These are phyloP conservation scores for Hoplodrina ambigua DNA, from an alignment of 2,888 invertebrate species.

Conservation along the genomic window DNA sequence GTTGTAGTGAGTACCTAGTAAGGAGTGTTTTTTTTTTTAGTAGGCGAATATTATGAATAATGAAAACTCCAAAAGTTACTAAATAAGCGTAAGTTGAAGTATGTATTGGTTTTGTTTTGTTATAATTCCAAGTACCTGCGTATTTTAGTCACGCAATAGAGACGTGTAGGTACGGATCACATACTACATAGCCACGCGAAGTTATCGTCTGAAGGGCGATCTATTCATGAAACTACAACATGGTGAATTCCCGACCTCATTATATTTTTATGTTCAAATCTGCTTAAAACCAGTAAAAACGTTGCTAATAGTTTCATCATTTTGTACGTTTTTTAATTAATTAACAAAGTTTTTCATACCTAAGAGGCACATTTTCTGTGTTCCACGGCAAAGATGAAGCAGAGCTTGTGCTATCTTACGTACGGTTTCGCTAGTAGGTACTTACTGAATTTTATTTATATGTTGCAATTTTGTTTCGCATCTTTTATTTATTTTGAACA, in stretches of 20 bases:
- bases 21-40: no score
- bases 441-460: conserved; percentile 10
- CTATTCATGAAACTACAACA: conserved; percentile 10
- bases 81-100: no score
- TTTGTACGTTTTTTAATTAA: conserved; percentile 1
- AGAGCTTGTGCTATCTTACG: neutral
- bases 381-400: conserved; percentile 13
- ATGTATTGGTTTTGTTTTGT: no score
- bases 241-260: conserved; percentile 18
- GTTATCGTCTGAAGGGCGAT: conserved; percentile 16
- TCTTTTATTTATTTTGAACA: neutral
- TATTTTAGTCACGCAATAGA: conserved; percentile 7
- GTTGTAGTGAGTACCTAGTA: no score
- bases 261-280: conserved; percentile 20
- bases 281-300: conserved; percentile 3
- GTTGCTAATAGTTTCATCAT: neutral
- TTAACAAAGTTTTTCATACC: neutral
- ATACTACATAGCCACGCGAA: neutral
- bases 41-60: no score
- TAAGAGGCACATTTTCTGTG: neutral
- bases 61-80: no score
- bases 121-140: neutral
- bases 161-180: conserved; percentile 11
- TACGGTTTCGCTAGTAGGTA: neutral
- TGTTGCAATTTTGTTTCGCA: conserved; percentile 20